phyloP scores from a whole-genome alignment of 2,888 invertebrate genomes.

The Tetragonisca angustula region DNA sequence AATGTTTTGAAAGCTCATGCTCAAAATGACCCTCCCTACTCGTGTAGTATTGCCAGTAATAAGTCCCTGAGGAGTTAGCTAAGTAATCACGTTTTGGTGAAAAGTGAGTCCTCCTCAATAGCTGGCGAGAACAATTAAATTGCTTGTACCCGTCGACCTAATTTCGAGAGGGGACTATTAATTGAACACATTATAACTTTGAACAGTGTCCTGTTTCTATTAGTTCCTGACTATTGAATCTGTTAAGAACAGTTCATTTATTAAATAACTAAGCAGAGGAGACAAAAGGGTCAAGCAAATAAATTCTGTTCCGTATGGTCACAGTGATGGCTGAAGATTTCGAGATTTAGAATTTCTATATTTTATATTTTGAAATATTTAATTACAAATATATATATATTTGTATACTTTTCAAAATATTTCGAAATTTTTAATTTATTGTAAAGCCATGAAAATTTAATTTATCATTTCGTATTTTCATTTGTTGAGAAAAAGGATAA shows the following conservation, averaged over 20 bases:
- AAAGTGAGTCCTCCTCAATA: slow-evolving; percentile 13
- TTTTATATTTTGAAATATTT: no score
- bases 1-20: background rate
- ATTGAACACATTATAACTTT: slow-evolving; percentile 42
- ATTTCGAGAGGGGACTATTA: slow-evolving; percentile 34
- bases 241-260: slow-evolving; percentile 27
- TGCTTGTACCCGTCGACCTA: slow-evolving; percentile 43
- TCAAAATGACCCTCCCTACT: background rate
- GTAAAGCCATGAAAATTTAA: no score
- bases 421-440: no score
- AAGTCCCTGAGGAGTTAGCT: background rate
- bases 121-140: slow-evolving; percentile 42
- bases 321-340: background rate
- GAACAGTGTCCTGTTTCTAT: slow-evolving; percentile 37
- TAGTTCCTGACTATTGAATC: slow-evolving; percentile 23
- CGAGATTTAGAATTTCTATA: background rate
- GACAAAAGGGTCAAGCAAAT: background rate
- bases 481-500: no score
- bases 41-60: background rate
- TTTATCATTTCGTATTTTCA: no score
- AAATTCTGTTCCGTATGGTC: no score
- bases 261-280: background rate
- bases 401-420: no score
- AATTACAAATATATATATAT: no score
- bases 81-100: slow-evolving; percentile 13